Evolutionary conservation across 2,797 vertebrate genomes (phyloP).

Genomic region (Peromyscus attwateri): DNA sequence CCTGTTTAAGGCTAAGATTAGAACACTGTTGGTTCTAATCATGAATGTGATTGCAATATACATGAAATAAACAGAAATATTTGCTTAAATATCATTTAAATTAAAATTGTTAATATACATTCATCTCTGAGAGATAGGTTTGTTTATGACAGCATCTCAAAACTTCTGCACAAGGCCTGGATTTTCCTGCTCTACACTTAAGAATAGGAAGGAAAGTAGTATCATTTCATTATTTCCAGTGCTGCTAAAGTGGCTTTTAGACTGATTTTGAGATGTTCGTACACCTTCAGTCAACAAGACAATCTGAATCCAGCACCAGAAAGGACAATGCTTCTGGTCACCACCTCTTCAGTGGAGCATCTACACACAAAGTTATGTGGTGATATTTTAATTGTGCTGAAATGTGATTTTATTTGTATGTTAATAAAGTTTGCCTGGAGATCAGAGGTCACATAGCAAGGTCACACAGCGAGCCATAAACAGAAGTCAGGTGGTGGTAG

Average conservation of each 20-base stretch:
- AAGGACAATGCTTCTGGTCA: background rate
- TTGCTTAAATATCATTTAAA: background rate
- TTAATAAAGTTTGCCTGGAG: no score
- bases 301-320: background rate
- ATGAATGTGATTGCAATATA: background rate
- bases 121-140: background rate
- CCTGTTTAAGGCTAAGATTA: background rate
- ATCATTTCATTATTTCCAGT: background rate
- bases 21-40: background rate
- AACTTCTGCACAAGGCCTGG: background rate
- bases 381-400: no score
- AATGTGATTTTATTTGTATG: no score
- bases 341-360: background rate
- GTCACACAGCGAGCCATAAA: no score
- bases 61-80: background rate
- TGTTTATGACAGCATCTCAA: background rate
- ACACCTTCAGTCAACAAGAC: background rate
- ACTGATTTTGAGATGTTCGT: background rate
- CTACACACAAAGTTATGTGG: background rate
- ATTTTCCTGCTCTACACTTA: background rate
- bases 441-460: no score
- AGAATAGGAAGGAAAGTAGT: background rate
- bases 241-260: background rate
- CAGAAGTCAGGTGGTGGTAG: no score
- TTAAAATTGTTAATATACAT: conserved; percentile 3